A percentile compares a stretch with the other conserved stretches of the same genome.
These are phyloP conservation scores for Pseudomugil gertrudae DNA, from an alignment of 2,797 vertebrate genomes.

Conservation along the genomic window DNA sequence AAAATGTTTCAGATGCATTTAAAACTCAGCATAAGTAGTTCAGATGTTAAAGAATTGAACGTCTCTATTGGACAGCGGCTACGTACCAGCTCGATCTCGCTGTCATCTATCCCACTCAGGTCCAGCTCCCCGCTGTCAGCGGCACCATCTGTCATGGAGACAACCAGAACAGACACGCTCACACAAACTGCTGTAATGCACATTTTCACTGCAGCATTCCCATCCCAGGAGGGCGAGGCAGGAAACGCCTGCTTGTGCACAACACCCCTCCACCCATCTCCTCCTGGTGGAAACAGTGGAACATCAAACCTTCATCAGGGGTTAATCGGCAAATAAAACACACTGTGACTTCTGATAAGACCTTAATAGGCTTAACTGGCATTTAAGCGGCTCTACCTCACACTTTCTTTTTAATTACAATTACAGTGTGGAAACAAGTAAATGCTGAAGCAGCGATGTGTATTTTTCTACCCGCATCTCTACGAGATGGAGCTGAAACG, in stretches of 20 bases:
- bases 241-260: slow-evolving; percentile 31
- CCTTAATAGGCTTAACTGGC: slow-evolving; percentile 56
- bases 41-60: not conserved
- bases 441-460: slow-evolving; percentile 39
- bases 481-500: slow-evolving; percentile 7
- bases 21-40: not conserved
- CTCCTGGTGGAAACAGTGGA: slow-evolving; percentile 1
- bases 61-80: slow-evolving; percentile 15
- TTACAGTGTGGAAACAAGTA: slow-evolving; percentile 24
- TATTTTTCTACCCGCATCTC: slow-evolving; percentile 22
- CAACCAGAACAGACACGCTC: slow-evolving; percentile 43
- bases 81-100: slow-evolving; percentile 92
- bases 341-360: slow-evolving; percentile 53
- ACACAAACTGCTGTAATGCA: slow-evolving; percentile 39
- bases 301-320: slow-evolving; percentile 25
- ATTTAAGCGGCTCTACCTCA: slow-evolving; percentile 48
- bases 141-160: slow-evolving; percentile 77
- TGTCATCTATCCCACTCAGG: slow-evolving; percentile 94
- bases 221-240: slow-evolving; percentile 27
- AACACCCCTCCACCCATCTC: not conserved
- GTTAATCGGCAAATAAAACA: slow-evolving; percentile 49
- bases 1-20: not conserved
- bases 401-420: slow-evolving; percentile 57
- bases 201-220: slow-evolving; percentile 20
- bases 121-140: slow-evolving; percentile 91